Evolutionary conservation across 1,140 invertebrate genomes (phyloP), one percentile per base, ranked within the genome.

Genomic region (Drosophila willistoni): DNA sequence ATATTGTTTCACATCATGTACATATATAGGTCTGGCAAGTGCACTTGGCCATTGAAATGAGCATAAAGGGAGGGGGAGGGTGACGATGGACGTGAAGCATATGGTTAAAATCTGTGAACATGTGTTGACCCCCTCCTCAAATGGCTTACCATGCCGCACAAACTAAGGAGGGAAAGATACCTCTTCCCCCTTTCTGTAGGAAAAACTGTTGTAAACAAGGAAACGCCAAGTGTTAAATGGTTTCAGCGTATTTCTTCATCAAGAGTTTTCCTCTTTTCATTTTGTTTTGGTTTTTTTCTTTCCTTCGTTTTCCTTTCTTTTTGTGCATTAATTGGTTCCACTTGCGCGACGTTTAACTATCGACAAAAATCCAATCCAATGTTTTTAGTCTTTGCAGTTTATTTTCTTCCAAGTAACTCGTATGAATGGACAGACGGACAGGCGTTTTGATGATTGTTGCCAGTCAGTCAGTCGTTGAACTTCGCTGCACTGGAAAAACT

Each of bases 321-420:
- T 36, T 66, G 61, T 67, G 79, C 73, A 77, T 86, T 86, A 87
- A 87, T 86, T 86, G 79, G 83, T 87, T 86, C 79, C 83, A 86
- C 79, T 86, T 85, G 82, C 81, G 44, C 82, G 82, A 65, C 71
- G 78, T 78, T 85, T 81, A 81, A 74, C 77, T 71, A 85, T 85
- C 81, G 68, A 78, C 62, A 84, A 29, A 29, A 29, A 29, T 29
- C 29, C 29, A 29, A 71, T 73, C 44, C 44, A 17, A 47, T 39
- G 12, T 39, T 36, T 39, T 39, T 10, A 39, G 10, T 51, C 65
- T 81, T 68, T 57, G 62, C 63, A 36, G 7, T 39, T 3, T 64
- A 72, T 77, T 79, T 64, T 70, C 44, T 67, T 62, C 29, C 9
- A 17, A 29, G 29, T 29, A 29, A 29, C 29, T 29, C 5, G 29